phyloP scores from a whole-genome alignment of 92 coral and sea anemone species.

The Palythoa caribaeorum region DNA sequence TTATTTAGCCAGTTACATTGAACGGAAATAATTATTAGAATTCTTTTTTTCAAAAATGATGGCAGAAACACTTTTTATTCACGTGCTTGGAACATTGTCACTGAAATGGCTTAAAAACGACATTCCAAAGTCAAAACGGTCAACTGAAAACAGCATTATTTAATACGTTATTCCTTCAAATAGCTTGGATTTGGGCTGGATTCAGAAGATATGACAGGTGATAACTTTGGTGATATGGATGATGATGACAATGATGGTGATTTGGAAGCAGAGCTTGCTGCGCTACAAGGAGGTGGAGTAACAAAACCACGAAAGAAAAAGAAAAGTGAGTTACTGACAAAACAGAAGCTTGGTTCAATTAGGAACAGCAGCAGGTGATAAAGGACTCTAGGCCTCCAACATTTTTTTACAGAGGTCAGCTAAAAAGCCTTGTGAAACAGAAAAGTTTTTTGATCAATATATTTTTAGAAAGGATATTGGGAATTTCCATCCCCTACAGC shows the following conservation, averaged over 20 bases:
- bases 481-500: too few species aligned
- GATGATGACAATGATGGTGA: slow-evolving; percentile 62
- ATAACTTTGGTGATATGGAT: slow-evolving; percentile 72
- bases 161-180: background rate
- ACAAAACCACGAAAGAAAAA: slow-evolving; percentile 51
- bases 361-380: background rate
- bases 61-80: too few species aligned
- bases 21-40: too few species aligned
- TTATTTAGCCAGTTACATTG: too few species aligned
- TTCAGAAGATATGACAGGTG: slow-evolving; percentile 73
- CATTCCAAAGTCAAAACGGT: too few species aligned
- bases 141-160: background rate
- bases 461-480: too few species aligned
- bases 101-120: too few species aligned
- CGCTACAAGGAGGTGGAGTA: slow-evolving; percentile 76
- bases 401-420: background rate
- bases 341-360: background rate
- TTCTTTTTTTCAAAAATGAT: too few species aligned
- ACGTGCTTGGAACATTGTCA: too few species aligned
- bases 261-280: slow-evolving; percentile 97
- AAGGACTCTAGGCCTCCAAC: background rate
- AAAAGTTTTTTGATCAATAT: too few species aligned
- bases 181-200: slow-evolving; percentile 91
- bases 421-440: background rate
- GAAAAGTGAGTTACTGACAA: slow-evolving; percentile 33